Evolutionary conservation across 2,113 vertebrate species (phyloP), one percentile per base, ranked within the genome.

Genomic region (Fregata magnificens): DNA sequence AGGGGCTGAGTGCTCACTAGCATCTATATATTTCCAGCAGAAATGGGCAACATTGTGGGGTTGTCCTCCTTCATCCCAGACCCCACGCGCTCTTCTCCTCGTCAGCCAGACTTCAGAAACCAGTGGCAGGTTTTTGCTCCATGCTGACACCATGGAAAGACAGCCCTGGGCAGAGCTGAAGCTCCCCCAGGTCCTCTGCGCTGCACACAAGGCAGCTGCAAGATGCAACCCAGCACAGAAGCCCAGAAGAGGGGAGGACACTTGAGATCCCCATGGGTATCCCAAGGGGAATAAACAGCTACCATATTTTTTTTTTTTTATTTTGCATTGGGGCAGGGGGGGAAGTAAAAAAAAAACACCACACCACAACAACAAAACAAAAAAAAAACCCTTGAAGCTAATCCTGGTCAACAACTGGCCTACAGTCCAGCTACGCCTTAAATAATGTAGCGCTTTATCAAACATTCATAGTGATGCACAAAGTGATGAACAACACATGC

Each of bases 401-500:
- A 82, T 94, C 82, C 32, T 92, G 94, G 93, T 95, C 93, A 97
- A 89, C 74, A 96, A 79, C 77, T 53, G 47, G 70, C 94, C 95
- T 61, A 73, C 59, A 73, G 82, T 24, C 52, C 84, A 94, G 96
- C 90, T 97, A 90, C 1, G 15, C 87, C 91, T 94, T 98, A 97
- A 98, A 98, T 98, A 98, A 98, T 96, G 97, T 56, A 98, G 95
- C 62, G 84, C 79, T 95, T 97, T 96, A 98, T 98, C 97, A 98
- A 98, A 98, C 93, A 98, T 98, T 98, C 94, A 98, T 98, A 88
- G 96, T 70, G 93, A 95, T 97, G 97, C 97, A 97, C 88, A 86
- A 86, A 95, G 95, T 94, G 91, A 98, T 76, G 86, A 96, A 94
- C 89, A 93, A 94, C 20, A 17, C 10, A 13, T 9, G 49, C 69